Evolutionary conservation across 2,888 invertebrate genomes (phyloP).

Genomic region (Callyntrura sp.): DNA sequence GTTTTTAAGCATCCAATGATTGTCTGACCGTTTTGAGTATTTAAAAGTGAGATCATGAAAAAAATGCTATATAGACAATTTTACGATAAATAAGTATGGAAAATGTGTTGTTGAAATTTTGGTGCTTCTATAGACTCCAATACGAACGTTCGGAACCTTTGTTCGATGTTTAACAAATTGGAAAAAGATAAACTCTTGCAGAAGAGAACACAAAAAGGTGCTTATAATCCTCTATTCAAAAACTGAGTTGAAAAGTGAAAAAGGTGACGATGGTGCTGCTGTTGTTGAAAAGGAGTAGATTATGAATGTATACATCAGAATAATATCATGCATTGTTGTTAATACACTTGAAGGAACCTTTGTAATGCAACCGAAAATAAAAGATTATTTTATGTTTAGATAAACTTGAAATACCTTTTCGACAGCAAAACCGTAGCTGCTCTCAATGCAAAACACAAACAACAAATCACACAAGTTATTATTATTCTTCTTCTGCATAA

Average conservation of each 20-base stretch:
- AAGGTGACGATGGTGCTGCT: neutral
- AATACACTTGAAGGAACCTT: neutral
- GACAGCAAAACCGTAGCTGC: neutral
- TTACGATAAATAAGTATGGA: too few relatives aligned
- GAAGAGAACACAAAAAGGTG: neutral
- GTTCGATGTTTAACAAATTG: constrained; percentile 39
- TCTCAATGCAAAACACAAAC: neutral
- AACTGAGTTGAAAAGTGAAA: neutral
- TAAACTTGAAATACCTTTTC: constrained; percentile 11
- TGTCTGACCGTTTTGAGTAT: too few relatives aligned
- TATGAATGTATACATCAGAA: neutral
- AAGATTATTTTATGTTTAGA: constrained; percentile 12
- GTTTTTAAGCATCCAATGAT: too few relatives aligned
- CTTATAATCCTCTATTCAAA: neutral
- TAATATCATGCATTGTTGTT: neutral
- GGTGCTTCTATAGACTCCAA: too few relatives aligned
- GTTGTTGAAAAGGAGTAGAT: neutral
- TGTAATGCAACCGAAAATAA: too few relatives aligned
- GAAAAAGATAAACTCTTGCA: constrained; percentile 11
- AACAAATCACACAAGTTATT: neutral
- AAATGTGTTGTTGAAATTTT: too few relatives aligned
- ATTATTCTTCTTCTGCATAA: neutral
- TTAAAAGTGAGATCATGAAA: too few relatives aligned
- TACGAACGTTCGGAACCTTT: too few relatives aligned
- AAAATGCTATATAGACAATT: too few relatives aligned